Conservation (phyloP, 2,888 invertebrate genomes). For the Apomyelois bistriatella region DNA sequence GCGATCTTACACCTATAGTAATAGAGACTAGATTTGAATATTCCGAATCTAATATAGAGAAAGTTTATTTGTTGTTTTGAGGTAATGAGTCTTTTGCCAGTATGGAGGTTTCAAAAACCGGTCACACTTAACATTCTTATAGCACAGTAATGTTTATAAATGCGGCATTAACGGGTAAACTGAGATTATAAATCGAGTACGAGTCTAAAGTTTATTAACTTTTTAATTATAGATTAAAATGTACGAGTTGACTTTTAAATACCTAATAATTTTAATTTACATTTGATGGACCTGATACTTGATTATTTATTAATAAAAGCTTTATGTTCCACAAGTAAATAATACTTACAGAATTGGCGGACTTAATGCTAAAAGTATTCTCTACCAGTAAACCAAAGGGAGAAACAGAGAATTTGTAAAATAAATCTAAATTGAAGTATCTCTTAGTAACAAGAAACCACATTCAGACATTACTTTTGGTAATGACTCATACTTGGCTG, state of each 20-base stretch:
- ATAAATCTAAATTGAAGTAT: too few relatives aligned
- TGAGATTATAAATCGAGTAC: constrained; percentile 17
- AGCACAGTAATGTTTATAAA: constrained; percentile 31
- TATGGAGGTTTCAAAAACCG: constrained; percentile 43
- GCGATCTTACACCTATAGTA: constrained; percentile 25
- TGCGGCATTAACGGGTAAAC: constrained; percentile 13
- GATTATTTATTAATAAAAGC: too few relatives aligned
- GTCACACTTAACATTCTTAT: constrained; percentile 17
- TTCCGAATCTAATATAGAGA: constrained; percentile 27
- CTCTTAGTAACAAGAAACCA: too few relatives aligned
- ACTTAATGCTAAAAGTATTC: too few relatives aligned
- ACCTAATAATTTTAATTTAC: too few relatives aligned
- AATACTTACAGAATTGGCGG: too few relatives aligned
- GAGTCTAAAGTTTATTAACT: background rate
- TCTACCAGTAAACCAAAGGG: too few relatives aligned
- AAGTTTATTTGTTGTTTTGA: constrained; percentile 26
- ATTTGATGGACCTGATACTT: too few relatives aligned
- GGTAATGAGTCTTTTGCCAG: constrained; percentile 18
- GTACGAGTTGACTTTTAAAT: background rate
- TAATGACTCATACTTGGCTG: too few relatives aligned
- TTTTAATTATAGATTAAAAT: background rate
- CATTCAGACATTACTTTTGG: too few relatives aligned
- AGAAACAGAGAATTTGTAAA: too few relatives aligned
- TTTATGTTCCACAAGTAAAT: too few relatives aligned
- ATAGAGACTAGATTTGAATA: constrained; percentile 34